Percentiles rank a stretch among this genome's conserved stretches.
Evolutionary conservation across 2,888 invertebrate species (phyloP).

Genomic region (Sphaeridia pumilis): DNA sequence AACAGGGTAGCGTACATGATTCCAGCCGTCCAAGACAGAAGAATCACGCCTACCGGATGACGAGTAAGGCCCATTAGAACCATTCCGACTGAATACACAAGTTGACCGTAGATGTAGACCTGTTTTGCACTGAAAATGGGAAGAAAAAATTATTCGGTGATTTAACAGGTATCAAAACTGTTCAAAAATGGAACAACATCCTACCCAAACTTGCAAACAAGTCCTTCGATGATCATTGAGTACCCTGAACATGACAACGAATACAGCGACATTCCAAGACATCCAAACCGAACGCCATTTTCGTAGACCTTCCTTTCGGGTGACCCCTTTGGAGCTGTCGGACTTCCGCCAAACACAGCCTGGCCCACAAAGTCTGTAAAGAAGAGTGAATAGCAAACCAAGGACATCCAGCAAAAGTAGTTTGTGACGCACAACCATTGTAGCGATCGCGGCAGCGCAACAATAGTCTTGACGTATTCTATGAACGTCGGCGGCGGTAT

Average conservation of each 20-base stretch:
- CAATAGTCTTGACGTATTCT: conserved; percentile 77
- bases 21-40: conserved; percentile 88
- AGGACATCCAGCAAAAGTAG: conserved; percentile 96
- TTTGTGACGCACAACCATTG: conserved; percentile 81
- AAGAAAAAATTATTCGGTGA: background rate
- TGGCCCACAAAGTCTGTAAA: conserved; percentile 95
- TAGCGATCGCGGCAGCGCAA: conserved; percentile 81
- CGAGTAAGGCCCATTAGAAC: conserved; percentile 64
- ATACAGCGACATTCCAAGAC: conserved; percentile 94
- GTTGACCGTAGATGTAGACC: conserved; percentile 78
- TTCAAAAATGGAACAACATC: background rate
- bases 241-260: conserved; percentile 66
- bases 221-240: conserved; percentile 72
- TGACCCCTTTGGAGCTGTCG: conserved; percentile 39
- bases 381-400: conserved; percentile 90
- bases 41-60: conserved; percentile 63
- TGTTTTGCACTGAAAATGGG: conserved; percentile 55
- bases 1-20: conserved; percentile 96
- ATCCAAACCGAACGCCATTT: conserved; percentile 85
- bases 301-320: conserved; percentile 51
- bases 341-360: conserved; percentile 75
- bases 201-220: conserved; percentile 57
- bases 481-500: conserved; percentile 40
- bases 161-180: background rate
- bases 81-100: conserved; percentile 83